Evolutionary conservation across 2,888 invertebrate species (phyloP).

Genomic region (Crocallis elinguaria): DNA sequence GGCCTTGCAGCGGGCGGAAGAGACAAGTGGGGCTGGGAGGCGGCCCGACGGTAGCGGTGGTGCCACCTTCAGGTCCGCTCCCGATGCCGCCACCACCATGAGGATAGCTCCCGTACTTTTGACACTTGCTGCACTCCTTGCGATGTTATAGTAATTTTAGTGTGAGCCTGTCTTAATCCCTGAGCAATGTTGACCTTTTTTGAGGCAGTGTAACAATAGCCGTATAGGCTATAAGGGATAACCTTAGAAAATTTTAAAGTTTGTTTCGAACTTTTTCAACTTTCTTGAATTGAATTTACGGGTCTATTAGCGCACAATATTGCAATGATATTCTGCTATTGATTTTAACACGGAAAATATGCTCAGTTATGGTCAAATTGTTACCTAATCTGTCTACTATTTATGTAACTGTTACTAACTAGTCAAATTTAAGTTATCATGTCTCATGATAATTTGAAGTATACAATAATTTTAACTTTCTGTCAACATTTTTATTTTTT

Average conservation of each 20-base stretch:
- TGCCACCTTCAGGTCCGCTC: slow-evolving; percentile 24
- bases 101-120: slow-evolving; percentile 19
- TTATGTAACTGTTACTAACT: slow-evolving; percentile 34
- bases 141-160: slow-evolving; percentile 19
- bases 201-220: too few relatives aligned
- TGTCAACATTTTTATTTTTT: too few relatives aligned
- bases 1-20: slow-evolving; percentile 49
- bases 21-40: slow-evolving; percentile 2
- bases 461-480: neutral
- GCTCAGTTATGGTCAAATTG: neutral
- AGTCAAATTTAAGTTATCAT: slow-evolving; percentile 36
- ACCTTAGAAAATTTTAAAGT: too few relatives aligned
- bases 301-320: too few relatives aligned
- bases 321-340: neutral
- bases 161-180: neutral
- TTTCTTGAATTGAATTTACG: too few relatives aligned
- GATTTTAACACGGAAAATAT: neutral
- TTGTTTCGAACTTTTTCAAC: too few relatives aligned
- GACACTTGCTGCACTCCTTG: slow-evolving; percentile 1
- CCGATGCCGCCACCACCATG: slow-evolving; percentile 31
- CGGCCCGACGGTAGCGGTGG: slow-evolving; percentile 15
- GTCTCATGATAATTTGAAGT: neutral
- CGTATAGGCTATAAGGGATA: too few relatives aligned
- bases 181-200: too few relatives aligned
- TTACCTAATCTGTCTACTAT: slow-evolving; percentile 11